Evolutionary conservation across 2,797 vertebrate species (phyloP).

Genomic region (Naso thynnoides): DNA sequence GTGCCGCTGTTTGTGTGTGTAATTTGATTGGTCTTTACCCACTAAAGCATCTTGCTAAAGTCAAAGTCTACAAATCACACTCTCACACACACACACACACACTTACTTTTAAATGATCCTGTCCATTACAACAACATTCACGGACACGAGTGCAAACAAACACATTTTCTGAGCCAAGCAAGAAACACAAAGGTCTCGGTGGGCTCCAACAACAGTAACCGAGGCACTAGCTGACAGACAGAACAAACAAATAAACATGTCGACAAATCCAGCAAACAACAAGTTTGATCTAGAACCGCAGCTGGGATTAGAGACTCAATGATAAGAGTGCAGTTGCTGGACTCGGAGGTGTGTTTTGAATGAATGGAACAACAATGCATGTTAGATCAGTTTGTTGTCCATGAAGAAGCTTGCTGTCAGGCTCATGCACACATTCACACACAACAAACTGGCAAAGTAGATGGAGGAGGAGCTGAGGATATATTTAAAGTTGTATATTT

Average conservation of each 20-base stretch:
- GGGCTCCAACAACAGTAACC: constrained; percentile 25
- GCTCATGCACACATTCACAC: constrained; percentile 27
- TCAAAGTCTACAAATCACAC: constrained; percentile 4
- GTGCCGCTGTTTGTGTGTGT: not conserved
- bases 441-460: constrained; percentile 37
- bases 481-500: constrained; percentile 14
- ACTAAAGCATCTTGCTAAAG: constrained; percentile 18
- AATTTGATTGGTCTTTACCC: constrained; percentile 33
- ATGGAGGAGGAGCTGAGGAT: constrained; percentile 7
- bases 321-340: constrained; percentile 47
- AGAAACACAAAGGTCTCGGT: constrained; percentile 30
- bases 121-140: no score
- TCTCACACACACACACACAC: constrained; percentile 8
- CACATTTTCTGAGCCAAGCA: not conserved
- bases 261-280: constrained; percentile 57
- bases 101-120: no score
- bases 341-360: constrained; percentile 45
- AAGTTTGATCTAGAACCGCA: constrained; percentile 56
- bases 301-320: constrained; percentile 41
- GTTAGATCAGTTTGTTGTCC: constrained; percentile 46
- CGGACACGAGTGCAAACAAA: constrained; percentile 1
- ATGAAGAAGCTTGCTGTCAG: constrained; percentile 39
- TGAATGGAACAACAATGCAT: constrained; percentile 41
- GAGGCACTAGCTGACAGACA: constrained; percentile 20
- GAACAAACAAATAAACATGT: constrained; percentile 58